phyloP scores from a whole-genome alignment of 2,888 invertebrate genomes.

The Sympetrum striolatum region DNA sequence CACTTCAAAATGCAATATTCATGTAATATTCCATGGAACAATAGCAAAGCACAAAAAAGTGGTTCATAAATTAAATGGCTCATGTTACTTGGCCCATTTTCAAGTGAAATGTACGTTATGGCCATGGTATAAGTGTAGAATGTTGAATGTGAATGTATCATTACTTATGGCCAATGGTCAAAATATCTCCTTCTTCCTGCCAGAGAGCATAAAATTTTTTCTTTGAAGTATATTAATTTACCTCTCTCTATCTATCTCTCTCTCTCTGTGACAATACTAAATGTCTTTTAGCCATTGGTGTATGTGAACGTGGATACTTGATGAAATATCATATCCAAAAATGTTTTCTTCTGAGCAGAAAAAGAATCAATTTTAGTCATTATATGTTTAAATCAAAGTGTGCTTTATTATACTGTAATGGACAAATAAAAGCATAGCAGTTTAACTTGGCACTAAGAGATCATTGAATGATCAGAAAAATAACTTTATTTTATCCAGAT shows the following conservation, averaged over 20 bases:
- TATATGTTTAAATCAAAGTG: conserved; percentile 19
- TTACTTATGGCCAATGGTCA: conserved; percentile 30
- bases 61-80: conserved; percentile 6
- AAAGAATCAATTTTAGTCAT: conserved; percentile 19
- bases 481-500: neutral
- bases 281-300: conserved; percentile 40
- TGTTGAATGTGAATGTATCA: conserved; percentile 41
- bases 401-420: conserved; percentile 20
- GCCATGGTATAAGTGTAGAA: conserved; percentile 34
- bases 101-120: conserved; percentile 31
- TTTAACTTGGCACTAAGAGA: conserved; percentile 6
- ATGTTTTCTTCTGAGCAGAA: conserved; percentile 19
- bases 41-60: conserved; percentile 38
- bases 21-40: conserved; percentile 29
- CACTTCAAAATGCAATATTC: conserved; percentile 33
- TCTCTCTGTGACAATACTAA: conserved; percentile 44
- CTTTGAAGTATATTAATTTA: conserved; percentile 33
- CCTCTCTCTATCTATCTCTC: conserved; percentile 6
- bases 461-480: neutral
- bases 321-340: conserved; percentile 32
- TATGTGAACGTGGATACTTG: conserved; percentile 30
- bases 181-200: conserved; percentile 10
- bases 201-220: conserved; percentile 28
- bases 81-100: conserved; percentile 32
- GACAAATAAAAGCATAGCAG: neutral